Conservation (phyloP, 2,888 invertebrate genomes). For the Phymatocera aterrima region DNA sequence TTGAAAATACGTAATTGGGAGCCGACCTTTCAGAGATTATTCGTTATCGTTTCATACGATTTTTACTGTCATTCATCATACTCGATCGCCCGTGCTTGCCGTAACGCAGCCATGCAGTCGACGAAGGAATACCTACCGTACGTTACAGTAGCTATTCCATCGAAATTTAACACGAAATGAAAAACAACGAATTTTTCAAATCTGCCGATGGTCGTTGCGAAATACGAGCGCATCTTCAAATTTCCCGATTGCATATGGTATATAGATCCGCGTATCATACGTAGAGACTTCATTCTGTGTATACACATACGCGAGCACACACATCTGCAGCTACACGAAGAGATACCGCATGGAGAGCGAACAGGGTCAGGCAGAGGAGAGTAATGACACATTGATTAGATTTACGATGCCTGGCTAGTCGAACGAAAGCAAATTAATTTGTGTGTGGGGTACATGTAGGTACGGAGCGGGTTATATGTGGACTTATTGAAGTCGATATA, state of each 20-base stretch:
- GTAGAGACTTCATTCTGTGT: not conserved
- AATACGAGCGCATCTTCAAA: too few species aligned
- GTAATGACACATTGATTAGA: slow-evolving; percentile 44
- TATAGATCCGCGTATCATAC: too few species aligned
- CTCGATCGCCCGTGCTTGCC: not conserved
- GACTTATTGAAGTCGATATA: slow-evolving; percentile 23
- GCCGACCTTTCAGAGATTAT: slow-evolving; percentile 3
- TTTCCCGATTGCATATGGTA: too few species aligned
- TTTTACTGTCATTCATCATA: slow-evolving; percentile 11
- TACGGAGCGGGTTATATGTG: not conserved
- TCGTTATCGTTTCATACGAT: not conserved
- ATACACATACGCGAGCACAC: not conserved
- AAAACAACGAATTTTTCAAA: too few species aligned
- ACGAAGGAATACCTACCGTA: not conserved
- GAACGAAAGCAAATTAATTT: slow-evolving; percentile 46
- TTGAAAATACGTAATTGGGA: slow-evolving; percentile 22
- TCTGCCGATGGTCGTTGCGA: too few species aligned
- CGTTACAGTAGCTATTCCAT: not conserved
- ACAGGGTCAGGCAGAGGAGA: slow-evolving; percentile 39
- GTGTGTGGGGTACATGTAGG: not conserved
- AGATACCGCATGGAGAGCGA: not conserved
- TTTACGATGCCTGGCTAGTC: slow-evolving; percentile 43
- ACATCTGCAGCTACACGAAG: not conserved
- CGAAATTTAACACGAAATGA: too few species aligned
- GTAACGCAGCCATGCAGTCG: not conserved